Base-by-base conservation (phyloP, 2,888 invertebrate species). In the Ophioninae sp. region DNA sequence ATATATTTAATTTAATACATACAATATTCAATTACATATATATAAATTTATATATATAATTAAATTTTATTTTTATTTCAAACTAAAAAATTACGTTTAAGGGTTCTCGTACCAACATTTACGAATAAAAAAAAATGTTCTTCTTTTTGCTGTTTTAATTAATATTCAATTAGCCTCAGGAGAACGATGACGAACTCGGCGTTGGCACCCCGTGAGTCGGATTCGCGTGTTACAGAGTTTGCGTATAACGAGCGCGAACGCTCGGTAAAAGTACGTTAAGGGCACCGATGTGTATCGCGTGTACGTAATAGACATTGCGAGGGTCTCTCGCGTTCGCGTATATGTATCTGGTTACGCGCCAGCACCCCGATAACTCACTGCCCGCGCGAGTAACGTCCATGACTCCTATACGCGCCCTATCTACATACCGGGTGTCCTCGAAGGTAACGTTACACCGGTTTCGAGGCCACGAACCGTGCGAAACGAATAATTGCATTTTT, bases 281-380 rank as follows among this genome's bases (percentile, higher is more conserved):
- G 82, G 84, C 84, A 84, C 44, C 79, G 75, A 72, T 78, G 79
- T 82, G 82, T 79, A 82, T 79, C 84, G 79, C 84, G 79, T 64
- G 65, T 58, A 58, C 65, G 73, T 64, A 82, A 75, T 23, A 71
- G 68, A 64, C 59, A 61, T 68, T 23, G 68, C 82, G 58, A 67
- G 73, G 78, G 61, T 22, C 76, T 68, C 68, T 51, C 61, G 61
- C 7, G 41, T 41, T 77, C 56, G 59, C 76, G 68, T 41, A 51
- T 77, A 68, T 64, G 68, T 83, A 80, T 83, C 83, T 83, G 83
- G 83, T 83, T 83, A 79, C 83, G 79, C 76, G 76, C 79, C 79
- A 76, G 79, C 79, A 80, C 79, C 72, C 79, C 83, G 83, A 83
- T 80, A 83, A 79, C 76, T 80, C 76, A 80, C 75, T 41, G 76